Evolutionary conservation across 2,797 vertebrate genomes (phyloP).

Genomic region (Alca torda): DNA sequence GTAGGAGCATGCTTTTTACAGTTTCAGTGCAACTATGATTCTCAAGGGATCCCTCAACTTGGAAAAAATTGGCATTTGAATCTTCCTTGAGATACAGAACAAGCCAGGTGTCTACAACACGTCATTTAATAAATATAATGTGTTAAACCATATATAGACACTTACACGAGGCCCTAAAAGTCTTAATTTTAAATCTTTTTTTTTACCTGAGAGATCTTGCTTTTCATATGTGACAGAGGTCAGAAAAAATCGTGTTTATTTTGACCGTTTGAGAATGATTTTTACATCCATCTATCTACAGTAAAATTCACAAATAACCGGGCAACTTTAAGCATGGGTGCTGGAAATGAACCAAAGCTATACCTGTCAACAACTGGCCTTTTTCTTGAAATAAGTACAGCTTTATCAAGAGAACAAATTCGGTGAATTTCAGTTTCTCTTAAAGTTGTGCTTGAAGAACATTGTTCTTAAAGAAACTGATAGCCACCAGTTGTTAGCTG

Average conservation of each 20-base stretch:
- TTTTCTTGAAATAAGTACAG: neutral
- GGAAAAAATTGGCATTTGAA: neutral
- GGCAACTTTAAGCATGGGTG: neutral
- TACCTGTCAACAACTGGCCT: neutral
- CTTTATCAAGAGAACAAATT: neutral
- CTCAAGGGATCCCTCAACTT: neutral
- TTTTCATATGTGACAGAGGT: neutral
- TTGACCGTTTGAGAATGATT: neutral
- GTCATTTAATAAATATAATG: neutral
- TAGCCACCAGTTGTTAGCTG: neutral
- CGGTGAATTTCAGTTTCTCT: neutral
- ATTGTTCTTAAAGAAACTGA: neutral
- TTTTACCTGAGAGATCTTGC: neutral
- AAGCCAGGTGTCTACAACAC: neutral
- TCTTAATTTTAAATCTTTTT: neutral
- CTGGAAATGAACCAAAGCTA: neutral
- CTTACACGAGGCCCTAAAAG: neutral
- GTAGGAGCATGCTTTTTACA: neutral
- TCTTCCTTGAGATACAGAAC: neutral
- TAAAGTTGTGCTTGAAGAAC: neutral
- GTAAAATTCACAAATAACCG: neutral
- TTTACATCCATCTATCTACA: neutral
- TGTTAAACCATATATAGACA: neutral
- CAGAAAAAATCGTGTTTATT: neutral
- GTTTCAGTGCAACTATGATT: neutral